These are phyloP conservation scores for Archivesica marissinica DNA, from an alignment of 1,140 invertebrate species.

Conservation along the genomic window DNA sequence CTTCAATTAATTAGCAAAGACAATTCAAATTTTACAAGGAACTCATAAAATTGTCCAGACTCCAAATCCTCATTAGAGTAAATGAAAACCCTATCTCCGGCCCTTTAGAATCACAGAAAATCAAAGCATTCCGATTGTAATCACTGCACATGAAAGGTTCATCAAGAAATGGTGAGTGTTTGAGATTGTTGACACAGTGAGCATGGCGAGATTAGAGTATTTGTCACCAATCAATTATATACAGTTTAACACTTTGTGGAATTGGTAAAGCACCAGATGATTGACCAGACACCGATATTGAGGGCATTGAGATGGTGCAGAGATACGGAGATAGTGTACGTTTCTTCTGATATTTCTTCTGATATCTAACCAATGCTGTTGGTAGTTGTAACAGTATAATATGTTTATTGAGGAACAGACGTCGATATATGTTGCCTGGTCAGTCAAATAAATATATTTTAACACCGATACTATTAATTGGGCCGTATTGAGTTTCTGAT, in stretches of 20 bases:
- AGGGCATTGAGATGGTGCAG: too few relatives aligned
- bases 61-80: background rate
- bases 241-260: background rate
- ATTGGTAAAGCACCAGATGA: background rate
- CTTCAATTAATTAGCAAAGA: slow-evolving; percentile 13
- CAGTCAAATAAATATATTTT: too few relatives aligned
- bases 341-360: too few relatives aligned
- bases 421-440: too few relatives aligned
- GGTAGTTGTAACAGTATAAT: too few relatives aligned
- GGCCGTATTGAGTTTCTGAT: too few relatives aligned
- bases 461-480: too few relatives aligned
- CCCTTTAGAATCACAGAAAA: background rate
- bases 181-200: slow-evolving; percentile 22
- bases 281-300: too few relatives aligned
- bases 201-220: slow-evolving; percentile 13
- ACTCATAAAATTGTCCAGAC: slow-evolving; percentile 32
- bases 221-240: slow-evolving; percentile 34
- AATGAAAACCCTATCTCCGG: background rate
- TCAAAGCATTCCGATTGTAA: slow-evolving; percentile 16
- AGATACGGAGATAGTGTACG: too few relatives aligned
- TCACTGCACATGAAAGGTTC: slow-evolving; percentile 23
- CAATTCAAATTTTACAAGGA: slow-evolving; percentile 9
- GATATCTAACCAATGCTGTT: too few relatives aligned
- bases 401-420: too few relatives aligned
- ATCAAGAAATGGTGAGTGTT: slow-evolving; percentile 17